Conservation (phyloP, 2,797 vertebrate species). For the Momotus momota region DNA sequence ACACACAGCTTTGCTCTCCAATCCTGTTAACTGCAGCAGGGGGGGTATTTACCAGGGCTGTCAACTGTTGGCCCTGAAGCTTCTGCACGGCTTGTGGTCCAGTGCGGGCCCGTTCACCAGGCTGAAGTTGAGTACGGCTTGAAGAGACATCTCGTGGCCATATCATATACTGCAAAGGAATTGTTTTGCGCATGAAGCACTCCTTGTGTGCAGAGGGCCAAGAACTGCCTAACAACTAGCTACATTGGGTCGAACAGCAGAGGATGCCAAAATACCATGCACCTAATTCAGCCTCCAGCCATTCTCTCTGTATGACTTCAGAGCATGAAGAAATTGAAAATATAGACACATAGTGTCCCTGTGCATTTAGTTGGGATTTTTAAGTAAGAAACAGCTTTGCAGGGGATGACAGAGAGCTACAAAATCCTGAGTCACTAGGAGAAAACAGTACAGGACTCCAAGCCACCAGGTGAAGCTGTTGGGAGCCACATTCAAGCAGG, state of each 20-base stretch:
- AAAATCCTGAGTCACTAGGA: background rate
- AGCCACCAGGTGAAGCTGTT: background rate
- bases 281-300: background rate
- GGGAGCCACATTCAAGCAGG: background rate
- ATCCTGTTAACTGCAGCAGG: background rate
- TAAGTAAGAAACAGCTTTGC: background rate
- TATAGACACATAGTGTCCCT: background rate
- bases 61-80: background rate
- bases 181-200: background rate
- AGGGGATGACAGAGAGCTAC: background rate
- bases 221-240: background rate
- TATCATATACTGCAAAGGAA: constrained; percentile 29
- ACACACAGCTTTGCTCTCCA: background rate
- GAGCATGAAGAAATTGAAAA: background rate
- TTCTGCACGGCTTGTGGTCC: background rate
- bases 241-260: background rate
- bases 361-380: background rate
- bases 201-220: background rate
- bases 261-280: background rate
- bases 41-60: background rate
- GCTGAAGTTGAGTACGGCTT: background rate
- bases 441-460: background rate
- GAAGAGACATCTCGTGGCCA: constrained; percentile 67
- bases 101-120: background rate
- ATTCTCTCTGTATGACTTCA: background rate